phyloP scores from a whole-genome alignment of 2,888 invertebrate genomes.

The Frankliniella fusca region DNA sequence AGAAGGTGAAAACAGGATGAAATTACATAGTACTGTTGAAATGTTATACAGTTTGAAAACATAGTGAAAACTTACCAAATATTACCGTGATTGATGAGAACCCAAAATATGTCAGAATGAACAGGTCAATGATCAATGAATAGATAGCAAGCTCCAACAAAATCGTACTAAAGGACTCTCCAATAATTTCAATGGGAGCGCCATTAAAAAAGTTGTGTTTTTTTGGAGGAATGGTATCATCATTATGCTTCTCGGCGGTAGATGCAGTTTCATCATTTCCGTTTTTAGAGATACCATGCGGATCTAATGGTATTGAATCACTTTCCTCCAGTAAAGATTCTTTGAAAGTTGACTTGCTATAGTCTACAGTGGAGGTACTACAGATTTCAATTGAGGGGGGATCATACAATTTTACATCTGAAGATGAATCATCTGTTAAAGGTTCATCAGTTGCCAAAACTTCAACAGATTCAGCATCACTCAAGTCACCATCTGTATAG shows the following conservation, averaged over 20 bases:
- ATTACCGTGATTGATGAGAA: background rate
- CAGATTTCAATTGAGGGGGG: background rate
- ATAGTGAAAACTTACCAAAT: background rate
- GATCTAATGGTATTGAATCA: too few relatives aligned
- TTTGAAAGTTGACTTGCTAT: background rate
- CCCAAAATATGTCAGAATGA: background rate
- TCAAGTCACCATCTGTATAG: conserved; percentile 11
- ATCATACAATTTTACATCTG: background rate
- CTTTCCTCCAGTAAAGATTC: too few relatives aligned
- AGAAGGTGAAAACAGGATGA: background rate
- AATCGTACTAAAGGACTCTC: background rate
- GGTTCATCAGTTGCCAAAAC: background rate
- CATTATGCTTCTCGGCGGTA: too few relatives aligned
- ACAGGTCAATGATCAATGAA: background rate
- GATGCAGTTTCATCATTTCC: too few relatives aligned
- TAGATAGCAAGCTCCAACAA: background rate
- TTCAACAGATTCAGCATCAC: conserved; percentile 11
- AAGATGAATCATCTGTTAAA: background rate
- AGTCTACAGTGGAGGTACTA: background rate
- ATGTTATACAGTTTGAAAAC: background rate
- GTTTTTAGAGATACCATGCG: too few relatives aligned
- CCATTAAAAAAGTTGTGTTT: background rate
- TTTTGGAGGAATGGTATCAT: background rate
- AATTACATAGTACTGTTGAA: background rate
- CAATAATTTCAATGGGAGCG: background rate